Conservation (phyloP, 2,888 invertebrate genomes). For the Volucella inflata region DNA sequence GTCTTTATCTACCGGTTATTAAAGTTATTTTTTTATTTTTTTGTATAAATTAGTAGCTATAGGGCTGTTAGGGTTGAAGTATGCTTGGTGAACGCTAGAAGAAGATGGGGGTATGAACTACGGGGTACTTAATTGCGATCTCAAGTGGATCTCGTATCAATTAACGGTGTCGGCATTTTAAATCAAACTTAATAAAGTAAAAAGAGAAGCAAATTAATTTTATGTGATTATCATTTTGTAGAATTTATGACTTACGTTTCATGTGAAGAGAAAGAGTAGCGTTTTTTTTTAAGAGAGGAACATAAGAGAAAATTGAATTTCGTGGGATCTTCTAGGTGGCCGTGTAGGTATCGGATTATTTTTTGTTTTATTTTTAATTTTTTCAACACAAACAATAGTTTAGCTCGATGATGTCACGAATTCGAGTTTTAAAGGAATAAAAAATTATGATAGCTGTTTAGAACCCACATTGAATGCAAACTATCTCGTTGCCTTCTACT, state of each 20-base stretch:
- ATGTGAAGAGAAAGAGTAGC: no score
- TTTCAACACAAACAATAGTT: no score
- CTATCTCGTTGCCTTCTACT: slow-evolving; percentile 9
- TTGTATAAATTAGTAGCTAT: background rate
- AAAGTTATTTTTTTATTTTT: background rate
- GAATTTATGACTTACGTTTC: background rate
- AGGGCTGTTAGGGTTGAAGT: background rate
- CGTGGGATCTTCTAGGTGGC: no score
- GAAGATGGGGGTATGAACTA: background rate
- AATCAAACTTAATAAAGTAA: slow-evolving; percentile 6
- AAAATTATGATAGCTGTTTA: background rate
- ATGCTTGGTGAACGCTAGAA: background rate
- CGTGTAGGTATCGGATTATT: no score
- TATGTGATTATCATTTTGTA: slow-evolving; percentile 16
- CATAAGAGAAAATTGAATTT: background rate
- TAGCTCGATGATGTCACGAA: no score
- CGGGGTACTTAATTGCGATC: background rate
- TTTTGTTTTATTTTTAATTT: no score
- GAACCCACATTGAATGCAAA: slow-evolving; percentile 16
- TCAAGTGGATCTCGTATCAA: slow-evolving; percentile 40
- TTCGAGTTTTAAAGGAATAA: background rate
- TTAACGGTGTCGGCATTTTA: slow-evolving; percentile 31
- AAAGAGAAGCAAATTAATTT: background rate
- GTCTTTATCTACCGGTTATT: slow-evolving; percentile 48
- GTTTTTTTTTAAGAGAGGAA: background rate